phyloP scores from a whole-genome alignment of 2,797 vertebrate species.

The Platalea minor region DNA sequence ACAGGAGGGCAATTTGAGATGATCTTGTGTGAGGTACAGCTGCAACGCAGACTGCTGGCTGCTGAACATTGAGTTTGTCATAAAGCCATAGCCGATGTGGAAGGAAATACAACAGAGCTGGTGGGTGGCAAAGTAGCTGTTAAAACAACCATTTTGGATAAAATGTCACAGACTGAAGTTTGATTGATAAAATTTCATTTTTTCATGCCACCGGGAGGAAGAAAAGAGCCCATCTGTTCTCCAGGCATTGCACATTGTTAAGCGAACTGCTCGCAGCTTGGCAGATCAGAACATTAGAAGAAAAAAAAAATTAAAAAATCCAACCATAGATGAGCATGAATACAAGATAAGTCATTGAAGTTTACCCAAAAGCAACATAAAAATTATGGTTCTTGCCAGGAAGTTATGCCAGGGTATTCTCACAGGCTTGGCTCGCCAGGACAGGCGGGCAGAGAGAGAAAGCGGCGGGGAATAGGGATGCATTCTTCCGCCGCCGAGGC shows the following conservation, averaged over 20 bases:
- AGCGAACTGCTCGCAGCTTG: background rate
- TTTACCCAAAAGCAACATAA: constrained; percentile 50
- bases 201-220: background rate
- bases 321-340: constrained; percentile 13
- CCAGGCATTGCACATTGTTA: background rate
- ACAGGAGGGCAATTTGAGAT: background rate
- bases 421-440: accelerated
- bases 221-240: constrained; percentile 40
- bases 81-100: accelerated
- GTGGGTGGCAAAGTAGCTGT: background rate
- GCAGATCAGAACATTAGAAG: constrained; percentile 3
- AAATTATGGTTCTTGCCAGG: constrained; percentile 26
- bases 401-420: constrained; percentile 29
- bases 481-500: background rate
- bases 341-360: constrained; percentile 43
- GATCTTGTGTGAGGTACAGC: background rate
- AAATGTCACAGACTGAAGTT: background rate
- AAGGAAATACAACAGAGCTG: background rate
- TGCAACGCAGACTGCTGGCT: background rate
- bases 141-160: background rate
- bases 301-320: background rate
- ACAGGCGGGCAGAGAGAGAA: background rate
- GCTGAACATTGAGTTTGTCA: background rate
- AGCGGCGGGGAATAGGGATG: background rate
- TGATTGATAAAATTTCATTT: constrained; percentile 37